phyloP scores from a whole-genome alignment of 2,113 vertebrate species.

The Gasterosteus aculeatus region DNA sequence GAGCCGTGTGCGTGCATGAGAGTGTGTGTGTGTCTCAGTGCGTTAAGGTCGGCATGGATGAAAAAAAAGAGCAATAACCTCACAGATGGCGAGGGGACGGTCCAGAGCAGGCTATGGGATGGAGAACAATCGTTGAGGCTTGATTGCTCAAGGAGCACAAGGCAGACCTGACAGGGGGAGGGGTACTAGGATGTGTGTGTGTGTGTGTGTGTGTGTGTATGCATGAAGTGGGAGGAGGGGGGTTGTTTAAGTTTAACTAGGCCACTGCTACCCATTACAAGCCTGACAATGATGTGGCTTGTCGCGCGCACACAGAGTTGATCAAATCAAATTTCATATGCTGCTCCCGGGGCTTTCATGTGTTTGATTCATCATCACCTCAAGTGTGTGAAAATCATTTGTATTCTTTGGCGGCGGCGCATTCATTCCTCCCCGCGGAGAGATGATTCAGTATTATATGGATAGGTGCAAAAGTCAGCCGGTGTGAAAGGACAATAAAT shows the following conservation, averaged over 20 bases:
- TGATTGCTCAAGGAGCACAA: slow-evolving; percentile 83
- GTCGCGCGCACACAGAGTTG: slow-evolving; percentile 63
- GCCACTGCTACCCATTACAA: slow-evolving; percentile 71
- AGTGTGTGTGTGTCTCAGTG: slow-evolving; percentile 27
- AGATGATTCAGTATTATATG: slow-evolving; percentile 80
- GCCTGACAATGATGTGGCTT: slow-evolving; percentile 75
- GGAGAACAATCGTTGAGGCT: slow-evolving; percentile 80
- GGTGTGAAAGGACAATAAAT: slow-evolving; percentile 81
- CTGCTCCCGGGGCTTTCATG: slow-evolving; percentile 71
- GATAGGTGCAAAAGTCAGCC: slow-evolving; percentile 78
- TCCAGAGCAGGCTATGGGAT: slow-evolving; percentile 72
- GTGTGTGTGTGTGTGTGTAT: slow-evolving; percentile 44
- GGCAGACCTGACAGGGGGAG: slow-evolving; percentile 78
- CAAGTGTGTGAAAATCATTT: slow-evolving; percentile 70
- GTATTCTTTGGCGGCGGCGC: slow-evolving; percentile 64
- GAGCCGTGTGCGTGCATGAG: slow-evolving; percentile 47
- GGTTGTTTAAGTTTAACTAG: slow-evolving; percentile 83
- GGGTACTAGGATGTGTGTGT: slow-evolving; percentile 38
- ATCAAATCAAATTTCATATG: slow-evolving; percentile 79
- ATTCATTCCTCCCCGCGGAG: slow-evolving; percentile 66
- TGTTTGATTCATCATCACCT: slow-evolving; percentile 76
- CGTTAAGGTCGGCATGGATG: slow-evolving; percentile 68
- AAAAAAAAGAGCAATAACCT: slow-evolving; percentile 74
- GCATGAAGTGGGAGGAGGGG: slow-evolving; percentile 45
- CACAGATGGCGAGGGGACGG: slow-evolving; percentile 81